Evolutionary conservation across 2,888 invertebrate genomes (phyloP).

Genomic region (Melieria picta): DNA sequence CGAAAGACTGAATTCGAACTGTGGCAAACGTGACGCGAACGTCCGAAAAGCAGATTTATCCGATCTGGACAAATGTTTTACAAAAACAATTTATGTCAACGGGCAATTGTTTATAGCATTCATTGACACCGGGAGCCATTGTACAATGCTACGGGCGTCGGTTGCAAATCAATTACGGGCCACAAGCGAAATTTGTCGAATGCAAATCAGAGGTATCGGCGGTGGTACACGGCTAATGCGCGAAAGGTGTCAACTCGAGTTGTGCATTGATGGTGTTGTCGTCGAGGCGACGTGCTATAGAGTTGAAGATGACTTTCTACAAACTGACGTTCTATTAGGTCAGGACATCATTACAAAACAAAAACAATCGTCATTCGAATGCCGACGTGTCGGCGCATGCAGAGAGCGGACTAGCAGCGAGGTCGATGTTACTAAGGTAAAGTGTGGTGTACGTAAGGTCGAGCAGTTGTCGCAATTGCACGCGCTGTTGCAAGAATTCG

Average conservation of each 20-base stretch:
- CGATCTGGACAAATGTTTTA: slow-evolving; percentile 7
- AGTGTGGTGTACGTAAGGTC: neutral
- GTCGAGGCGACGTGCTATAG: slow-evolving; percentile 20
- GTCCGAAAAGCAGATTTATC: slow-evolving; percentile 10
- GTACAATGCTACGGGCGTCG: slow-evolving; percentile 27
- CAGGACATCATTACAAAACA: slow-evolving; percentile 27
- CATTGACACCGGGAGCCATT: slow-evolving; percentile 28
- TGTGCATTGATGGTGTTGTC: slow-evolving; percentile 26
- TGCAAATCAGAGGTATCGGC: slow-evolving; percentile 36
- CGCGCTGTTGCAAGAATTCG: no score
- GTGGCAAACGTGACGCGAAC: slow-evolving; percentile 9
- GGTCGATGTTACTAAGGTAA: neutral
- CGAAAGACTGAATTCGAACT: slow-evolving; percentile 14
- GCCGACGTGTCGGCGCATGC: slow-evolving; percentile 5
- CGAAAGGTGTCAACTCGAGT: slow-evolving; percentile 21
- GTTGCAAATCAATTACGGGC: slow-evolving; percentile 7
- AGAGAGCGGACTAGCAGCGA: slow-evolving; percentile 11
- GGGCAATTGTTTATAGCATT: slow-evolving; percentile 19
- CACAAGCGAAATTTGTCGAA: neutral
- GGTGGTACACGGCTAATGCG: slow-evolving; percentile 29
- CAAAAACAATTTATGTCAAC: slow-evolving; percentile 18
- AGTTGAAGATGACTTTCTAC: slow-evolving; percentile 33
- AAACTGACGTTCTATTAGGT: slow-evolving; percentile 32
- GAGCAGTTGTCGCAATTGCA: neutral
- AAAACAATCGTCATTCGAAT: slow-evolving; percentile 1